phyloP scores from a whole-genome alignment of 2,113 vertebrate genomes.

The Lycaon pictus region DNA sequence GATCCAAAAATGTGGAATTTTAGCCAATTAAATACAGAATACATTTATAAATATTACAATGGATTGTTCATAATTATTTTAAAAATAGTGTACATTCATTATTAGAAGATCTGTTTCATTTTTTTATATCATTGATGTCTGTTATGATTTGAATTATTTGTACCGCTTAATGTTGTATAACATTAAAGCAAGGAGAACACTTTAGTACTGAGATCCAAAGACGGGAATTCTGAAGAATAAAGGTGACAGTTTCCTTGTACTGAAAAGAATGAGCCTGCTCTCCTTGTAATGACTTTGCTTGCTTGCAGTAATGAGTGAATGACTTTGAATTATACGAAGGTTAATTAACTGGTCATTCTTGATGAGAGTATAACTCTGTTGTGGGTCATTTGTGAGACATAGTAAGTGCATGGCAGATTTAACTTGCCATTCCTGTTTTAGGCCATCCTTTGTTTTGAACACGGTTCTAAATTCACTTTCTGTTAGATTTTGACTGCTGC shows the following conservation, averaged over 20 bases:
- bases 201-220: background rate
- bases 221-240: background rate
- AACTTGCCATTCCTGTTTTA: constrained; percentile 42
- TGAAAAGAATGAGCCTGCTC: background rate
- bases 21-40: background rate
- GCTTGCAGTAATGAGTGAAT: constrained; percentile 67
- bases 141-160: background rate
- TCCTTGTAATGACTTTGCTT: constrained; percentile 71
- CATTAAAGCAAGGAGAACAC: background rate
- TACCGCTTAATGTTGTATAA: background rate
- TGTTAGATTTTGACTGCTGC: background rate
- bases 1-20: background rate
- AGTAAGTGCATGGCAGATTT: constrained; percentile 37
- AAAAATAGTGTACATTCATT: background rate
- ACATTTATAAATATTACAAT: rapidly evolving
- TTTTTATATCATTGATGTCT: background rate
- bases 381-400: constrained; percentile 70
- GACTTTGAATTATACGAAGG: constrained; percentile 74
- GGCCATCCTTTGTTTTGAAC: constrained; percentile 29
- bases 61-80: background rate
- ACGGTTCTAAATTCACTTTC: constrained; percentile 42
- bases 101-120: background rate
- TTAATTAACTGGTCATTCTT: constrained; percentile 80
- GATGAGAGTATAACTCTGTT: constrained; percentile 60
- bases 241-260: background rate